These are phyloP conservation scores for Phoeniculus purpureus DNA, from an alignment of 2,797 vertebrate species.

Conservation along the genomic window DNA sequence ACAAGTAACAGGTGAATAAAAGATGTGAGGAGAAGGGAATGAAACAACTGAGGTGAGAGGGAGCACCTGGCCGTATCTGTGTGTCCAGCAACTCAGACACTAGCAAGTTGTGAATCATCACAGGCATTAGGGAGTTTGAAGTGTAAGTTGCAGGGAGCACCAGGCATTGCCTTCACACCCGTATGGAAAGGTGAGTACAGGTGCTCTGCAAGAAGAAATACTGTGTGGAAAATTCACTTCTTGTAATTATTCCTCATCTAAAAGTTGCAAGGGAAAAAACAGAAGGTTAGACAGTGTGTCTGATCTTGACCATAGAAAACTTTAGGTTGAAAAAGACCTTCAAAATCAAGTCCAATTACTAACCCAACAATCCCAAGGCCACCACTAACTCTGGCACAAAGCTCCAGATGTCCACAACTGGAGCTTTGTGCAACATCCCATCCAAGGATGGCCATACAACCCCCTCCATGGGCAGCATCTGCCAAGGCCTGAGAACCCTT, in stretches of 20 bases:
- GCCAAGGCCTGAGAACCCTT: no score
- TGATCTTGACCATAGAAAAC: accelerated
- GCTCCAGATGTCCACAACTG: no score
- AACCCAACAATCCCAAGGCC: no score
- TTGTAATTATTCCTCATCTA: background rate
- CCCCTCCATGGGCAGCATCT: no score
- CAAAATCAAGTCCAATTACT: no score
- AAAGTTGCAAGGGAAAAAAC: background rate
- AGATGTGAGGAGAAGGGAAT: background rate
- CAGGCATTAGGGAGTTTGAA: background rate
- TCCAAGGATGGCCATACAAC: no score
- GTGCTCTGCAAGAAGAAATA: background rate
- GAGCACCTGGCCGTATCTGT: background rate
- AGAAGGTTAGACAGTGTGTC: background rate
- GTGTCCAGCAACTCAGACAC: background rate
- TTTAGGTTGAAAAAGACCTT: no score
- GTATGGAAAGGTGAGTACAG: background rate
- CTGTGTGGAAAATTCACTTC: accelerated
- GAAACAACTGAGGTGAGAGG: background rate
- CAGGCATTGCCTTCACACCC: background rate
- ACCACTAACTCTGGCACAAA: no score
- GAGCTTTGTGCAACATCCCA: no score
- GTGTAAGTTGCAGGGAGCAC: background rate
- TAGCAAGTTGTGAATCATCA: accelerated
- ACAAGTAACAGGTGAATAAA: background rate